Evolutionary conservation across 92 coral and sea anemone genomes (phyloP).

Genomic region (Palythoa grandis): DNA sequence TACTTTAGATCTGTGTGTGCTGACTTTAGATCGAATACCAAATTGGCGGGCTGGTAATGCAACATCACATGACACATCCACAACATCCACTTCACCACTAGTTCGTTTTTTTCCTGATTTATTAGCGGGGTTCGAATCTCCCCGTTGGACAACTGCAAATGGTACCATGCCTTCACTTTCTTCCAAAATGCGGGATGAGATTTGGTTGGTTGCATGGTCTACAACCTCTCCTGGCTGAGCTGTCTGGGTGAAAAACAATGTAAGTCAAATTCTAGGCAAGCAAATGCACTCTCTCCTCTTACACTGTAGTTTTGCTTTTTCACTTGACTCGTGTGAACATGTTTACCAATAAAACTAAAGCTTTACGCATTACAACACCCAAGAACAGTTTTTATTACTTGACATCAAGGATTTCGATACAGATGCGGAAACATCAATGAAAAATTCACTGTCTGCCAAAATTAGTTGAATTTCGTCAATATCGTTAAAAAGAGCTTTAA

Average conservation of each 20-base stretch:
- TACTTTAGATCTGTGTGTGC: slow-evolving; percentile 57
- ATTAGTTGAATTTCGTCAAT: neutral
- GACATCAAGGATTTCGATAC: too few relatives aligned
- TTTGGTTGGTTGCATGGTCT: neutral
- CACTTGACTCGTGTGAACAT: too few relatives aligned
- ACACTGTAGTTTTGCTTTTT: too few relatives aligned
- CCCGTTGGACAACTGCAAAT: neutral
- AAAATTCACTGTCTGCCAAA: too few relatives aligned
- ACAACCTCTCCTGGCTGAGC: slow-evolving; percentile 48
- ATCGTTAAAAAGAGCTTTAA: too few relatives aligned
- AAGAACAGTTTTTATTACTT: too few relatives aligned
- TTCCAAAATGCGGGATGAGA: slow-evolving; percentile 2
- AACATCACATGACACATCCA: slow-evolving; percentile 5
- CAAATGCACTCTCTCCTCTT: neutral
- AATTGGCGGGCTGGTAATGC: slow-evolving; percentile 31
- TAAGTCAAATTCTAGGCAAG: slow-evolving; percentile 25
- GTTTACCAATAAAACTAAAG: too few relatives aligned
- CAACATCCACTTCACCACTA: neutral
- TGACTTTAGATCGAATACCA: neutral
- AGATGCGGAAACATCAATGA: too few relatives aligned
- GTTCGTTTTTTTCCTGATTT: slow-evolving; percentile 1
- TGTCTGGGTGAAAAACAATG: slow-evolving; percentile 38
- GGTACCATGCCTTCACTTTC: neutral
- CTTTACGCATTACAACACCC: too few relatives aligned
- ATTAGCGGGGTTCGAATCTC: neutral